Evolutionary conservation across 1,140 invertebrate genomes (phyloP).

Genomic region (Drosophila cardini): DNA sequence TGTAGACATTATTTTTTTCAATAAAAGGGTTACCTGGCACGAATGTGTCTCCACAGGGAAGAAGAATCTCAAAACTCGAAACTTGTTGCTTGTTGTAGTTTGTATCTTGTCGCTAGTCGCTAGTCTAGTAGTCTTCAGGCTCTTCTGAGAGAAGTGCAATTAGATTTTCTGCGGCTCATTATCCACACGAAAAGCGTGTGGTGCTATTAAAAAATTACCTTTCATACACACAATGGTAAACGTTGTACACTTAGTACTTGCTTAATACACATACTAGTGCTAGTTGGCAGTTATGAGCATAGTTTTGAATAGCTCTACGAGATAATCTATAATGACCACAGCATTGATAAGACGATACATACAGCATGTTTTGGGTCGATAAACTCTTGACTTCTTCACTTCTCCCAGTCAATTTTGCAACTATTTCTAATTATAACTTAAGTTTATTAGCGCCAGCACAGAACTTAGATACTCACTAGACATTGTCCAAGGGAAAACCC

Average conservation of each 20-base stretch:
- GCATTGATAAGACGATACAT: neutral
- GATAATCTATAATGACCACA: slow-evolving; percentile 17
- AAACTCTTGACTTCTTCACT: neutral
- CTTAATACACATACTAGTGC: slow-evolving; percentile 9
- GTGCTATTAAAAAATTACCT: slow-evolving; percentile 45
- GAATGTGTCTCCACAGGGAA: slow-evolving; percentile 36
- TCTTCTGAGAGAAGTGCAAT: slow-evolving; percentile 27
- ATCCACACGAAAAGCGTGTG: slow-evolving; percentile 49
- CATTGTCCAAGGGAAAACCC: too few relatives aligned
- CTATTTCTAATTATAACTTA: too few relatives aligned
- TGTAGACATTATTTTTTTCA: slow-evolving; percentile 33
- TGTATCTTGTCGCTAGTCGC: neutral
- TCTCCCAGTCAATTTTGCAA: too few relatives aligned
- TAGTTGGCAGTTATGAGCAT: too few relatives aligned
- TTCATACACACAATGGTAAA: slow-evolving; percentile 23
- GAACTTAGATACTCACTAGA: too few relatives aligned
- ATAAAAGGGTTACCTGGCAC: slow-evolving; percentile 43
- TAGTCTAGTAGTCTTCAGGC: neutral
- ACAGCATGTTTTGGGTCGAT: neutral
- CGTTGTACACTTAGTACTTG: slow-evolving; percentile 22
- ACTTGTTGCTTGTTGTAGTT: too few relatives aligned
- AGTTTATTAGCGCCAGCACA: too few relatives aligned
- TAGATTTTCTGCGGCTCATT: slow-evolving; percentile 47
- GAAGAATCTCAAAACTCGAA: neutral
- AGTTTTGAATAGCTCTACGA: slow-evolving; percentile 24